Base-by-base conservation (phyloP, 2,888 invertebrate genomes). In the Hemicrepidius hirtus region DNA sequence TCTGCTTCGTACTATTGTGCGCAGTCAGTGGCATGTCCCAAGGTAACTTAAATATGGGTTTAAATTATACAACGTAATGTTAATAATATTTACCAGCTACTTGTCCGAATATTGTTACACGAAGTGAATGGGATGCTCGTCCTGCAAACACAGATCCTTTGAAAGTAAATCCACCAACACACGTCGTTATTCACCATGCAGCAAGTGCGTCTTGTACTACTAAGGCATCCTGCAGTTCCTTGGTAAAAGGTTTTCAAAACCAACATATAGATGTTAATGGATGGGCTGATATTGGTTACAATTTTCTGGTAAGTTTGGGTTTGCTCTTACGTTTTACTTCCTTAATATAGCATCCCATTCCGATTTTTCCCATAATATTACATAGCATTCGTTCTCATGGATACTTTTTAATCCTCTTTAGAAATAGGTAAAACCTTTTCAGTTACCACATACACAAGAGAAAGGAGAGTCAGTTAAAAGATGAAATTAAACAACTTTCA, bases 171-270 rank as follows among this genome's bases (percentile, higher is more conserved):
- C 75, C 78, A 5, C 85, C 85, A 10, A 80, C 83, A 9, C 77
- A 77, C 66, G 79, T 80, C 0, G 71, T 87, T 1, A 82, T 87
- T 70, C 86, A 87, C 78, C 87, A 87, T 74, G 81, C 86, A 0
- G 84, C 80, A 1, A 75, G 80, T 0, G 60, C 71, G 12, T 40
- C 78, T 18, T 87, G 87, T 55, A 81, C 79, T 0, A 82, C 80
- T 0, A 82, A 81, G 74, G 81, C 81, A 1, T 75, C 80, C 16
- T 87, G 87, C 71, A 80, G 81, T 64, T 76, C 80, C 5, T 76
- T 73, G 77, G 77, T 86, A 13, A 82, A 83, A 81, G 50, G 68
- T 35, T 82, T 86, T 49, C 87, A 87, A 81, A 75, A 77, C 55
- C 67, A 75, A 16, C 82, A 82, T 55, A 82, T 81, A 69, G 73